Percentiles rank a stretch among this genome's conserved stretches.
phyloP scores from a whole-genome alignment of 1,140 invertebrate genomes.

The Philotrypesis tridentata region DNA sequence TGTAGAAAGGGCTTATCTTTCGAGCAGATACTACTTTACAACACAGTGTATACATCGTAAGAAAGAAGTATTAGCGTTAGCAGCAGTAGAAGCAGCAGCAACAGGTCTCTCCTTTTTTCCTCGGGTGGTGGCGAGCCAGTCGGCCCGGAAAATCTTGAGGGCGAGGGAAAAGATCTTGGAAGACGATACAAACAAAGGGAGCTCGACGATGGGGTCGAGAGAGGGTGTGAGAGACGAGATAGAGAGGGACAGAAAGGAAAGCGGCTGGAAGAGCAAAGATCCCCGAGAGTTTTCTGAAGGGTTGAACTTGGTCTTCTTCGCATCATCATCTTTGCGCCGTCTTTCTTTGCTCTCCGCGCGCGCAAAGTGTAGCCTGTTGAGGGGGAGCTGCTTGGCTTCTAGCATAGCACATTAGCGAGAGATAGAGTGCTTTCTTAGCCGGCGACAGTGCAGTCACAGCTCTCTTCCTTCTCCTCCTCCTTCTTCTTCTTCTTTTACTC shows the following conservation, averaged over 20 bases:
- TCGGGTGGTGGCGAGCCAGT: slow-evolving; percentile 45
- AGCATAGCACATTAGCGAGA: slow-evolving; percentile 50
- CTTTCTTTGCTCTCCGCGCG: slow-evolving; percentile 12
- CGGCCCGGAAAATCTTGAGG: slow-evolving; percentile 66
- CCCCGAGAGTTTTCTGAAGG: slow-evolving; percentile 41
- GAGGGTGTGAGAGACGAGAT: slow-evolving; percentile 48
- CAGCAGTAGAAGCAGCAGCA: slow-evolving; percentile 39
- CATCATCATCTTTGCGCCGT: slow-evolving; percentile 34
- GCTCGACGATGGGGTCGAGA: background rate
- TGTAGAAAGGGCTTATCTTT: background rate
- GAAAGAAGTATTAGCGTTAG: slow-evolving; percentile 50
- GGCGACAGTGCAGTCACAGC: slow-evolving; percentile 38
- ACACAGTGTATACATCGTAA: slow-evolving; percentile 46
- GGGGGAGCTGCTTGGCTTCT: slow-evolving; percentile 47
- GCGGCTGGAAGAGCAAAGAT: slow-evolving; percentile 59
- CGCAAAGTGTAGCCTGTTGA: slow-evolving; percentile 66
- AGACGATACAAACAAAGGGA: slow-evolving; percentile 43
- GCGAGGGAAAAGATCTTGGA: slow-evolving; percentile 59
- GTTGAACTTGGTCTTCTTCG: slow-evolving; percentile 48
- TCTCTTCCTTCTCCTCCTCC: slow-evolving; percentile 27
- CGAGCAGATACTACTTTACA: background rate
- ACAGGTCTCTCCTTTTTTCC: slow-evolving; percentile 52
- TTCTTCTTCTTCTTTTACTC: background rate
- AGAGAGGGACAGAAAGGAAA: slow-evolving; percentile 55
- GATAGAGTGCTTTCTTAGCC: slow-evolving; percentile 70